phyloP scores from a whole-genome alignment of 1,140 invertebrate species.

The Diuraphis noxia region DNA sequence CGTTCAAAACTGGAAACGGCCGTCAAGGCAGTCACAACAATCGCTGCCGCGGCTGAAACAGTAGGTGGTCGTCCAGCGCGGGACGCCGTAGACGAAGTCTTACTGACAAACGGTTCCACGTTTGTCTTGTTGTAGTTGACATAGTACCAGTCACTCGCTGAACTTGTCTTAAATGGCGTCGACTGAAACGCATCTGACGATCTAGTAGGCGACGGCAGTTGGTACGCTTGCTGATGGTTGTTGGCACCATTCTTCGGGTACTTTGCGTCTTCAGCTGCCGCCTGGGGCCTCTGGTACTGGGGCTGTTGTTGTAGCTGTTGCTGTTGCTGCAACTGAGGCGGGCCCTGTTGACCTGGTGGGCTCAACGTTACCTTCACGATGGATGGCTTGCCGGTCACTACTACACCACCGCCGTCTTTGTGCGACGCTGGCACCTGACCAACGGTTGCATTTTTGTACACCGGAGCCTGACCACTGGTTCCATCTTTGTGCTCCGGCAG shows the following conservation, averaged over 20 bases:
- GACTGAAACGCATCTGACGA: constrained; percentile 59
- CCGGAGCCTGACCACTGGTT: background rate
- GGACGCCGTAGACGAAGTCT: constrained; percentile 60
- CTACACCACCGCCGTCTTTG: constrained; percentile 10
- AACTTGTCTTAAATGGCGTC: constrained; percentile 36
- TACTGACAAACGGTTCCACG: constrained; percentile 68
- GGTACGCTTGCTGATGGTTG: constrained; percentile 60
- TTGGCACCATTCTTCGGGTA: constrained; percentile 58
- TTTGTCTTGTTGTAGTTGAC: constrained; percentile 76
- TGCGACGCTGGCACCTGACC: constrained; percentile 57
- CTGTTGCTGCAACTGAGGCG: constrained; percentile 54
- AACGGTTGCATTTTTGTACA: constrained; percentile 60
- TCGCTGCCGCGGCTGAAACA: background rate
- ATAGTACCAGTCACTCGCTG: constrained; percentile 71
- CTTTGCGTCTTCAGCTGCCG: constrained; percentile 32
- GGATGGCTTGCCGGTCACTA: constrained; percentile 63
- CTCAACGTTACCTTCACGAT: constrained; percentile 70
- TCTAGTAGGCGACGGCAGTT: constrained; percentile 58
- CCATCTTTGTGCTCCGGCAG: constrained; percentile 58
- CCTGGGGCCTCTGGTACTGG: constrained; percentile 56
- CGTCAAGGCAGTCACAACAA: no score
- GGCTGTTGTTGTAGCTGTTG: constrained; percentile 55
- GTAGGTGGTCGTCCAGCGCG: background rate
- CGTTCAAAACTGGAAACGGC: background rate
- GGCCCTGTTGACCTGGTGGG: background rate